Evolutionary conservation across 2,888 invertebrate species (phyloP).

Genomic region (Caenorhabditis macrosperma): DNA sequence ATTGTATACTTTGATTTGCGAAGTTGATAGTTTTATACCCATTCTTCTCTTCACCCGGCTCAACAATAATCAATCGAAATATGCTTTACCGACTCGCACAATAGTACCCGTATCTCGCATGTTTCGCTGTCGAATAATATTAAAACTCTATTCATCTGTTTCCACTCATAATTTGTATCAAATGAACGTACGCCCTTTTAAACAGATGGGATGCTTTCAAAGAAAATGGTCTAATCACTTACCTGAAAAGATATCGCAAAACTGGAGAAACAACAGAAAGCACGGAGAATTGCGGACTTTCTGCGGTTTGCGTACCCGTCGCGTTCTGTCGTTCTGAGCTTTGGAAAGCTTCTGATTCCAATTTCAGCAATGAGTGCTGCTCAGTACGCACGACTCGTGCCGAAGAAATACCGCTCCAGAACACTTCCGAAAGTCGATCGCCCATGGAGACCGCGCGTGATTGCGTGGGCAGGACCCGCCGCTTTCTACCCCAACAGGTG

Average conservation of each 20-base stretch:
- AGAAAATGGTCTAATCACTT: background rate
- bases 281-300: constrained; percentile 11
- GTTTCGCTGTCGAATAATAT: constrained; percentile 3
- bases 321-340: background rate
- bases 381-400: constrained; percentile 69
- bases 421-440: constrained; percentile 74
- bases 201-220: background rate
- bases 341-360: background rate
- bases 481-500: constrained; percentile 78
- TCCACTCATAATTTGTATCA: background rate
- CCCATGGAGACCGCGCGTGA: constrained; percentile 74
- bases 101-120: constrained; percentile 2
- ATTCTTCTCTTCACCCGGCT: background rate
- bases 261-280: background rate
- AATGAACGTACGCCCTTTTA: background rate
- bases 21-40: background rate
- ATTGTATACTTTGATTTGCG: background rate
- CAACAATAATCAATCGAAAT: background rate
- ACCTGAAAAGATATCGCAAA: background rate
- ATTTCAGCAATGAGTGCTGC: constrained; percentile 65
- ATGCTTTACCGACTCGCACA: constrained; percentile 25
- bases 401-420: constrained; percentile 70
- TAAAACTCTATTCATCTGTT: background rate
- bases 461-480: constrained; percentile 79
- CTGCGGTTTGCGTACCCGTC: background rate